A percentile compares a stretch with the other conserved stretches of the same genome.
These are phyloP conservation scores for Heteropelma amictum DNA, from an alignment of 2,888 invertebrate genomes.

Conservation along the genomic window DNA sequence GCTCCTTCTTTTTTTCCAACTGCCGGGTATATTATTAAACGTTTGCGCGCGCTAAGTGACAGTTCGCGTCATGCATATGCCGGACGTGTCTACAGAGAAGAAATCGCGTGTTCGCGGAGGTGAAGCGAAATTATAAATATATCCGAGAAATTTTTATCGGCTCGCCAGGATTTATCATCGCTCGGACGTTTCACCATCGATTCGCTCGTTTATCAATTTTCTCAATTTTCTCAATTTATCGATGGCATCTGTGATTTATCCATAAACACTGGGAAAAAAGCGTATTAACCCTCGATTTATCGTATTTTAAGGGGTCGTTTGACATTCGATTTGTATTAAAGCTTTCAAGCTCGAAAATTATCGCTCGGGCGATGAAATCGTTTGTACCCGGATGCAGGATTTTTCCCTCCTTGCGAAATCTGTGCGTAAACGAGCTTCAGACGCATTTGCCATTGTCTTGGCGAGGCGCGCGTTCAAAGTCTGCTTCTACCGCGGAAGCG, in stretches of 20 bases:
- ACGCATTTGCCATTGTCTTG: neutral
- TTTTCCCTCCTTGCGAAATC: too few species aligned
- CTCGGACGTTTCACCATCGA: neutral
- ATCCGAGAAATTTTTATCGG: neutral
- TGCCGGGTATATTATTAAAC: constrained; percentile 8
- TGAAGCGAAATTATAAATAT: constrained; percentile 28
- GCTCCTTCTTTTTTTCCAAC: neutral
- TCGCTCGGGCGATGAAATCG: neutral
- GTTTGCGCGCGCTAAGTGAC: constrained; percentile 19
- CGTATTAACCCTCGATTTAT: too few species aligned
- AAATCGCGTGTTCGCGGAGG: neutral
- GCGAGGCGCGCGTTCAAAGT: neutral
- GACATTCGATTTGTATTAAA: too few species aligned
- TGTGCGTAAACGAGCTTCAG: too few species aligned
- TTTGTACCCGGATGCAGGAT: neutral
- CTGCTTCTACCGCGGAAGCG: constrained; percentile 8
- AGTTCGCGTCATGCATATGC: constrained; percentile 27
- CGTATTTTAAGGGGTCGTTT: too few species aligned
- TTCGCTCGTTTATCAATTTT: neutral
- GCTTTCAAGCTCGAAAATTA: too few species aligned
- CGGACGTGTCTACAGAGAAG: too few species aligned
- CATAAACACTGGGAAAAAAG: too few species aligned
- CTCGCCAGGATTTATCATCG: constrained; percentile 6
- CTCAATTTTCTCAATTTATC: too few species aligned
- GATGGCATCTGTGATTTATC: too few species aligned